Base-by-base conservation (phyloP, 2,113 vertebrate genomes). In the Dinomys branickii region DNA sequence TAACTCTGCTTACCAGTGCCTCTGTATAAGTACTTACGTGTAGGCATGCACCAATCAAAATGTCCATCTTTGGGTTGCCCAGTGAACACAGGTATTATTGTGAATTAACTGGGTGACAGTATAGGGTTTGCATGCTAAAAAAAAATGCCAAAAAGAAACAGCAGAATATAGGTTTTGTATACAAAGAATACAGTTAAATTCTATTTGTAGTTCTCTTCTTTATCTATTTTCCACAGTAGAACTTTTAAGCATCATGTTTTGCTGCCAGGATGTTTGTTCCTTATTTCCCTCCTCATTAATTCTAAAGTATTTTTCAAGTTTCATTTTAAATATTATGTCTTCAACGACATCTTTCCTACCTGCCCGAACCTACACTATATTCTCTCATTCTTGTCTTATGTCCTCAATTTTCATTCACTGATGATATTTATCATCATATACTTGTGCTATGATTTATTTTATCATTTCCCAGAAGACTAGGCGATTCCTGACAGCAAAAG, bases 261-360 rank as follows among this genome's bases (percentile, higher is more conserved):
- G 8, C 17, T 85, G 9, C 44, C 84, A 63, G 22, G 16, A 59
- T 71, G 56, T 3, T 65, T 73, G n/a, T 35, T 86, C 12, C n/a
- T 28, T 19, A 54, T 19, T 38, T 88, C 65, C 14, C 13, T 35
- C 2, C 38, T 59, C 17, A 10, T 13, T 88, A 41, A 65, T 38
- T 75, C 41, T 85, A 30, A 56, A 2, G 78, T 58, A 69, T 65
- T 20, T 69, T 90, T 83, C 17, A 33, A 24, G 24, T 90, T 96
- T 95, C 58, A 93, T 12, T 17, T 91, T 75, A 89, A 75, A 88
- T 56, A 78, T 92, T 63, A 81, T 95, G 69, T 94, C 2, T 14
- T 85, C 30, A 85, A 10, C 16, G 81, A 61, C 69, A 1, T 56
- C 52, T 85, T 95, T 8, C 26, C 33, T 96, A 33, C 16, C 3